Base-by-base conservation (phyloP, 2,888 invertebrate genomes). In the Anticlea derivata region DNA sequence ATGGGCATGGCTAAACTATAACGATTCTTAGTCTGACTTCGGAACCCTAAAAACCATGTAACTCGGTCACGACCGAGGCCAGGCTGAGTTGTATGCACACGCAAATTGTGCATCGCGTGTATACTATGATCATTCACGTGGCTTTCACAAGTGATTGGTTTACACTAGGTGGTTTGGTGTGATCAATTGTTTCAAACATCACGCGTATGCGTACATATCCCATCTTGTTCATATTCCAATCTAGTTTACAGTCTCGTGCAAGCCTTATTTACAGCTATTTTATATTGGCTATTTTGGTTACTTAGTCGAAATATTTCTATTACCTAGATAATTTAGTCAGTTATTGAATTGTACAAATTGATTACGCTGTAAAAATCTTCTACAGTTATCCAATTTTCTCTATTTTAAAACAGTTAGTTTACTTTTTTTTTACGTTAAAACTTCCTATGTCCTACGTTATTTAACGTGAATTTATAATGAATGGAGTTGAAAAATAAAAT, bases 181-280 rank as follows among this genome's bases (percentile, higher is more conserved):
- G n/a, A n/a, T n/a, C n/a, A n/a, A n/a, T n/a, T n/a, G n/a, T n/a
- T n/a, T n/a, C n/a, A n/a, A n/a, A n/a, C n/a, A n/a, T n/a, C n/a
- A n/a, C n/a, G n/a, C n/a, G n/a, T n/a, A n/a, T n/a, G n/a, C n/a
- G n/a, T n/a, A n/a, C n/a, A n/a, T n/a, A n/a, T n/a, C n/a, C n/a
- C n/a, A n/a, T n/a, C n/a, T n/a, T n/a, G n/a, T n/a, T n/a, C n/a
- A n/a, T n/a, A n/a, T n/a, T n/a, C n/a, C n/a, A n/a, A n/a, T n/a
- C 8, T 20, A 20, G 10, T 23, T 4, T 4, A 4, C 12, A 7
- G 2, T 13, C 35, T 46, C 35, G 11, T 46, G 30, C 23, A 23
- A 35, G 17, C 34, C 23, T 34, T 22, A 10, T 26, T 41, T 58
- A 62, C 51, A 52, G 51, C 55, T 69, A 68, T 64, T 61, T 55